Percentiles rank a stretch among this genome's conserved stretches.
Conservation (phyloP, 2,113 vertebrate genomes). For the Petromus typicus region DNA sequence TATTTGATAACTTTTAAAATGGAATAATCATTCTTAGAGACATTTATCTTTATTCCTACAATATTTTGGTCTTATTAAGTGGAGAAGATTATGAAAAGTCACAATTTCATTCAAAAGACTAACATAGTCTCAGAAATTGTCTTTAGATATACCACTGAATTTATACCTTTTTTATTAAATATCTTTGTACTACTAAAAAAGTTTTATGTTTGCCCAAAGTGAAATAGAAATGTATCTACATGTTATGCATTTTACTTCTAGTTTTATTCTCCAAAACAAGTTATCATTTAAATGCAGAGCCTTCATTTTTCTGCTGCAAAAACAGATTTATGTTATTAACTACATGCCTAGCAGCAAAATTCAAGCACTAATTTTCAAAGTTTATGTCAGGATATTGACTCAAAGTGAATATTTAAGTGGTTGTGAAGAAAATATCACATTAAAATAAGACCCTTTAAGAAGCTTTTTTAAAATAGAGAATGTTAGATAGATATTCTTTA, state of each 20-base stretch:
- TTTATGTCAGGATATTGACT: conserved; percentile 75
- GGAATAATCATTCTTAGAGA: background rate
- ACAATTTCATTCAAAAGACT: conserved; percentile 37
- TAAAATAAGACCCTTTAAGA: conserved; percentile 20
- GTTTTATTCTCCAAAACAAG: conserved; percentile 68
- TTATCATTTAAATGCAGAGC: conserved; percentile 77
- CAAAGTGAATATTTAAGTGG: conserved; percentile 76
- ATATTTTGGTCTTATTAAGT: conserved; percentile 27
- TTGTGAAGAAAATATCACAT: conserved; percentile 29
- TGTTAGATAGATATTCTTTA: conserved; percentile 45
- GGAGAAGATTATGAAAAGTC: conserved; percentile 11
- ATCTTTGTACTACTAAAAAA: conserved; percentile 72
- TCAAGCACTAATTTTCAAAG: conserved; percentile 76
- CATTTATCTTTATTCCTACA: conserved; percentile 35
- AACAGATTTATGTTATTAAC: conserved; percentile 80
- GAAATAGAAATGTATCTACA: conserved; percentile 32
- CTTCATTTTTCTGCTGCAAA: conserved; percentile 69
- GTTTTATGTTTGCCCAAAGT: conserved; percentile 63
- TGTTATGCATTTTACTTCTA: conserved; percentile 57
- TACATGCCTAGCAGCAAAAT: conserved; percentile 66
- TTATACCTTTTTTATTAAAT: conserved; percentile 35
- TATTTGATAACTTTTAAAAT: conserved; percentile 15
- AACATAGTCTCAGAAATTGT: conserved; percentile 9
- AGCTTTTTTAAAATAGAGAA: conserved; percentile 36
- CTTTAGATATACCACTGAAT: background rate